Evolutionary conservation across 2,113 vertebrate genomes (phyloP), one percentile per base, ranked within the genome.

Genomic region (Columba janthina): DNA sequence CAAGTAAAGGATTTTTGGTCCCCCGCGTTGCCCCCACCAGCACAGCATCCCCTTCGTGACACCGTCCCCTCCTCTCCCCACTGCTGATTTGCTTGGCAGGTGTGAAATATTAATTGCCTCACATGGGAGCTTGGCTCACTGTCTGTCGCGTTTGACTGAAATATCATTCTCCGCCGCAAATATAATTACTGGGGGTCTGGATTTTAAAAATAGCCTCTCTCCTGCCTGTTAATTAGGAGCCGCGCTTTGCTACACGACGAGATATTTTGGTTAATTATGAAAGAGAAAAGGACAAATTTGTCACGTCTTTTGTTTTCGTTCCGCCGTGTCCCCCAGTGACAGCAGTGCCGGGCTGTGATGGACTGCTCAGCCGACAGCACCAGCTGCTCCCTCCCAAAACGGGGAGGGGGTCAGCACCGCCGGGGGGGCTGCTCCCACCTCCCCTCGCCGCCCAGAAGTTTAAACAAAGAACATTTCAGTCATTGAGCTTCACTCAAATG

Each of bases 61-160:
- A 34, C 90, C 76, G 36, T 83, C 80, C 87, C 73, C 92, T 95
- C 93, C 85, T 91, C 93, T 96, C 91, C 90, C 93, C 29, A 3
- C 88, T 29, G 54, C 97, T 89, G 94, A 91, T 98, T 95, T 90
- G 93, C 97, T 97, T 98, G 98, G 98, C 98, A 98, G 98, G 98
- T 98, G 98, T 98, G 98, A 98, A 98, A 98, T 98, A 98, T 98
- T 98, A 98, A 98, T 98, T 98, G 98, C 98, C 96, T 98, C 98
- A 94, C 97, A 97, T 92, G 98, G 98, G 98, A 97, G 98, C 94
- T 48, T 74, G 96, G 94, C 94, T 97, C 96, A 83, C 95, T 97
- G 97, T 97, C 97, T 98, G 97, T 97, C 82, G 66, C 93, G 22
- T 98, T 97, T 97, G 97, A 98, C 97, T 97, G 97, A 97, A 98